A percentile compares a stretch with the other conserved stretches of the same genome.
Evolutionary conservation across 2,888 invertebrate genomes (phyloP).

Genomic region (Leptopilina drosophilae): DNA sequence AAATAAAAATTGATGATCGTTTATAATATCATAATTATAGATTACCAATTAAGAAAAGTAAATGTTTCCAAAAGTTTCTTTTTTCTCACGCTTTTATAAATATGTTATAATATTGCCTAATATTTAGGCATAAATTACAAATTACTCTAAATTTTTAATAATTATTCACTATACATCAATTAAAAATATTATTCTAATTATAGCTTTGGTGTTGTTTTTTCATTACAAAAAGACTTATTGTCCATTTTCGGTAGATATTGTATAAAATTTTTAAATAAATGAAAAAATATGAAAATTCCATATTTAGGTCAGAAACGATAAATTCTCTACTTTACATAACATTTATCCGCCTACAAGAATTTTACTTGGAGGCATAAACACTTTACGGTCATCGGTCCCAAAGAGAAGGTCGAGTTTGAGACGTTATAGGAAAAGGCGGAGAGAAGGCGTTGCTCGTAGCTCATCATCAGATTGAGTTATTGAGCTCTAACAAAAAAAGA

Average conservation of each 20-base stretch:
- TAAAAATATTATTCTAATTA: too few species aligned
- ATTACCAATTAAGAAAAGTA: too few species aligned
- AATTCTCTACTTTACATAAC: conserved; percentile 13
- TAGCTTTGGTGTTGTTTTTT: too few species aligned
- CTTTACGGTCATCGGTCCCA: conserved; percentile 53
- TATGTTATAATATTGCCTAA: too few species aligned
- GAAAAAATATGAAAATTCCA: conserved; percentile 6
- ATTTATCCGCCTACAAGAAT: conserved; percentile 21
- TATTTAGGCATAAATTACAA: too few species aligned
- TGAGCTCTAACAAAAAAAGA: conserved; percentile 66
- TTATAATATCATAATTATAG: too few species aligned
- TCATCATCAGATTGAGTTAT: conserved; percentile 73
- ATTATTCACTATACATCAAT: too few species aligned
- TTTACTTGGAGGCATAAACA: conserved; percentile 21
- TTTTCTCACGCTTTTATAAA: too few species aligned
- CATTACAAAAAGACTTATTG: background rate
- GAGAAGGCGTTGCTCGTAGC: conserved; percentile 70
- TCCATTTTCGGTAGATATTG: background rate
- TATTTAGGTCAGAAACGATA: conserved; percentile 25
- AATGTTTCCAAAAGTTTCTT: too few species aligned
- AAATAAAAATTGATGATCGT: too few species aligned
- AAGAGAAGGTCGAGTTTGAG: conserved; percentile 50
- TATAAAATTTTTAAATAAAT: background rate
- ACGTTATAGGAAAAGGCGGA: conserved; percentile 69
- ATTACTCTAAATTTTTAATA: too few species aligned